Percentiles rank a stretch among this genome's conserved stretches.
phyloP scores from a whole-genome alignment of 1,140 invertebrate species.

The Micrasema minimum region DNA sequence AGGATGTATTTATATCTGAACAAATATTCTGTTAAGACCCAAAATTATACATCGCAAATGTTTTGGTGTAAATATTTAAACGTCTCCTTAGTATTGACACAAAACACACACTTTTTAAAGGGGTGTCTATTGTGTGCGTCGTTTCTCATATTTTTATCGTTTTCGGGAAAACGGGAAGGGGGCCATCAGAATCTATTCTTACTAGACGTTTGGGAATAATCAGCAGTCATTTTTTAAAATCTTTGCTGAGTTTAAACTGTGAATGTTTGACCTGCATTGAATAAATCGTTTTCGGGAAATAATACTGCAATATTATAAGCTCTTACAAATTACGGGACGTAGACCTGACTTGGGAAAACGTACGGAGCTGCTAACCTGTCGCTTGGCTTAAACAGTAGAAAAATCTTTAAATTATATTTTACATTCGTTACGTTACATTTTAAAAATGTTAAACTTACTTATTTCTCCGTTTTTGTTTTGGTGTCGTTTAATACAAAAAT shows the following conservation, averaged over 20 bases:
- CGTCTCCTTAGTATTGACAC: slow-evolving; percentile 7
- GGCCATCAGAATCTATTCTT: slow-evolving; percentile 10
- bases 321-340: not conserved
- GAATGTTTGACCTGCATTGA: not conserved
- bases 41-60: slow-evolving; percentile 13
- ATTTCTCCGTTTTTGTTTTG: too few species aligned
- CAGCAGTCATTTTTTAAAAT: slow-evolving; percentile 30
- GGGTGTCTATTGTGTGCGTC: slow-evolving; percentile 10
- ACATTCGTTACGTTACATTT: too few species aligned
- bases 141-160: slow-evolving; percentile 31
- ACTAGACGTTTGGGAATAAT: slow-evolving; percentile 34
- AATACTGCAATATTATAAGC: not conserved
- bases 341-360: not conserved
- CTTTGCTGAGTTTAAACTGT: slow-evolving; percentile 9
- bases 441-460: too few species aligned
- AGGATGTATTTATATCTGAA: slow-evolving; percentile 1
- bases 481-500: too few species aligned
- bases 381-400: too few species aligned
- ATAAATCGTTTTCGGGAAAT: too few species aligned
- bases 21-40: slow-evolving; percentile 17
- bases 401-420: too few species aligned
- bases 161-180: slow-evolving; percentile 4
- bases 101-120: slow-evolving; percentile 15
- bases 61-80: slow-evolving; percentile 25
- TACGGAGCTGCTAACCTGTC: not conserved